Evolutionary conservation across 1,140 invertebrate species (phyloP).

Genomic region (Oreohelix idahoensis): DNA sequence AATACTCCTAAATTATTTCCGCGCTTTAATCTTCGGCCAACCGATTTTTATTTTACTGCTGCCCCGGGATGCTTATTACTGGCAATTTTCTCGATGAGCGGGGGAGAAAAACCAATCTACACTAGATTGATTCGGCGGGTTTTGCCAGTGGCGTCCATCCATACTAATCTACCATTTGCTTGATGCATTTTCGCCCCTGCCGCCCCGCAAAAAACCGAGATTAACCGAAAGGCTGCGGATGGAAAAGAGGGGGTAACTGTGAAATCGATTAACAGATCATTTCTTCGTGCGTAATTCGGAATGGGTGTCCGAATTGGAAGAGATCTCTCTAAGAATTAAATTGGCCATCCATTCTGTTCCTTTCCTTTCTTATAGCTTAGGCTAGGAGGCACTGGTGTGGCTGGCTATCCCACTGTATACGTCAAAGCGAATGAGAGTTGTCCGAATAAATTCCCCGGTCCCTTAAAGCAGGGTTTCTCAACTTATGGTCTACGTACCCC

Average conservation of each 20-base stretch:
- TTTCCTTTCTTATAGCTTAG: too few relatives aligned
- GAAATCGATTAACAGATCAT: not conserved
- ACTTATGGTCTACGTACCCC: too few relatives aligned
- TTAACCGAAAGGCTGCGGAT: not conserved
- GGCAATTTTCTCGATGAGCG: not conserved
- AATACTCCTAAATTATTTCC: not conserved
- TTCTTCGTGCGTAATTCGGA: not conserved
- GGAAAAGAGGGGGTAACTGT: not conserved
- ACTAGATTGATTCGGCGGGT: conserved; percentile 4
- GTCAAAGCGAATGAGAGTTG: too few relatives aligned
- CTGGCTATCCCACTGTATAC: too few relatives aligned
- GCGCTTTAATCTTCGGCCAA: not conserved
- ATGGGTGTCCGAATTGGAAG: not conserved
- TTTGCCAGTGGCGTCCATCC: not conserved
- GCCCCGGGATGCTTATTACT: not conserved
- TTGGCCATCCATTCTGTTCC: not conserved
- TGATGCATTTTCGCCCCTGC: not conserved
- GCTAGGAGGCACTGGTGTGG: too few relatives aligned
- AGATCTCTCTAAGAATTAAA: not conserved
- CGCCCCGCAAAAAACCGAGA: not conserved
- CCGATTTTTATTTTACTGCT: not conserved
- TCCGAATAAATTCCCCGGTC: too few relatives aligned
- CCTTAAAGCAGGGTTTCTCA: too few relatives aligned
- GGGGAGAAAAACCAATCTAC: not conserved
- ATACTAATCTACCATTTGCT: conserved; percentile 12